A percentile compares a stretch with the other conserved stretches of the same genome.
phyloP scores from a whole-genome alignment of 2,797 vertebrate species.

The Pseudochirops cupreus region DNA sequence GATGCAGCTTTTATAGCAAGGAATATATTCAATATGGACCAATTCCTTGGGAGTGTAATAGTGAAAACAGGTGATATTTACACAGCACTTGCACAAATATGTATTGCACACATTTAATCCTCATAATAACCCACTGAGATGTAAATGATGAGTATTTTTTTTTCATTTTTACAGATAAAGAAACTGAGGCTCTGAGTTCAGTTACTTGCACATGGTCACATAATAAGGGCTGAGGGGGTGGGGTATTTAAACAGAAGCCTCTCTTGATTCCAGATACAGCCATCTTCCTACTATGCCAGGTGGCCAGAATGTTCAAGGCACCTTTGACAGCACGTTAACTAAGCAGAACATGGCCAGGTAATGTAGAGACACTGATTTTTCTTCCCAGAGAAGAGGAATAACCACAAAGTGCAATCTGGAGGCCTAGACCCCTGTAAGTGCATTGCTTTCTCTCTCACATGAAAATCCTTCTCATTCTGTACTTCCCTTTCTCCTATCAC shows the following conservation, averaged over 20 bases:
- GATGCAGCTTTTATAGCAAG: not conserved
- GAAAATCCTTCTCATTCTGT: not conserved
- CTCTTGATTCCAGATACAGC: no score
- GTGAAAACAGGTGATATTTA: not conserved
- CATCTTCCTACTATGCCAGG: not conserved
- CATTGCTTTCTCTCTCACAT: not conserved
- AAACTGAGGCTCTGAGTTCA: no score
- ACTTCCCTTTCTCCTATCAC: not conserved
- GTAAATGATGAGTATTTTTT: no score
- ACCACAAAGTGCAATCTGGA: not conserved
- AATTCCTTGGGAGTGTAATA: not conserved
- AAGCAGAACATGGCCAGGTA: not conserved
- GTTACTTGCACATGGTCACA: no score
- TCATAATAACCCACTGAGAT: no score
- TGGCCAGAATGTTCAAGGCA: not conserved
- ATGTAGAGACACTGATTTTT: not conserved
- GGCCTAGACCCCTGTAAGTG: not conserved
- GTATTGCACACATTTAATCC: not conserved
- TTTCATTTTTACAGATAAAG: no score
- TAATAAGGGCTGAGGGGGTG: no score
- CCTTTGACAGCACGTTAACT: not conserved
- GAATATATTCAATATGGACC: not conserved
- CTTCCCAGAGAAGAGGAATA: not conserved
- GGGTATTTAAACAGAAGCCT: no score
- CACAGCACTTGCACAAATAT: not conserved